Percentiles rank a stretch among this genome's conserved stretches.
Conservation (phyloP, 2,888 invertebrate species). For the Scrobipalpa atriplicella region DNA sequence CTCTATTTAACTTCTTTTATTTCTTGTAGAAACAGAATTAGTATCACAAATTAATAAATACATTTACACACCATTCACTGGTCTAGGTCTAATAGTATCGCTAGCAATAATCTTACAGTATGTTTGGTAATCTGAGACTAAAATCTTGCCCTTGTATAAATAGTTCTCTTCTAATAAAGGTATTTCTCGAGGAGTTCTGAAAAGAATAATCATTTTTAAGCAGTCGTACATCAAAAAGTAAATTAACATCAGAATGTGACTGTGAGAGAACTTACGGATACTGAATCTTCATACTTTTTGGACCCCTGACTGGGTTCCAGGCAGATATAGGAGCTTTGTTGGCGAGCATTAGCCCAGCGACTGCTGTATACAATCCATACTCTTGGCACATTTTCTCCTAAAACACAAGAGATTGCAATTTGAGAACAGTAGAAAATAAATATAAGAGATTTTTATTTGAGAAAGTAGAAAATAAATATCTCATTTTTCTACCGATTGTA, state of each 20-base stretch:
- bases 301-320: slow-evolving; percentile 89
- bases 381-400: slow-evolving; percentile 77
- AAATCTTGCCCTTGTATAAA: slow-evolving; percentile 71
- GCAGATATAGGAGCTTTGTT: slow-evolving; percentile 86
- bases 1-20: not conserved
- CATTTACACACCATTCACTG: slow-evolving; percentile 2
- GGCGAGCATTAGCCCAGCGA: slow-evolving; percentile 87
- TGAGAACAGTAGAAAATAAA: not conserved
- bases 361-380: slow-evolving; percentile 84
- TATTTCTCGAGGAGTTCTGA: slow-evolving; percentile 60
- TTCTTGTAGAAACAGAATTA: slow-evolving; percentile 1
- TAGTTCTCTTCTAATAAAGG: slow-evolving; percentile 62
- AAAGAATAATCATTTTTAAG: slow-evolving; percentile 40
- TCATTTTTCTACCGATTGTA: too few species aligned
- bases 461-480: not conserved
- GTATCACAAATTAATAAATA: not conserved
- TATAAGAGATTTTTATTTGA: too few species aligned
- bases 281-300: slow-evolving; percentile 69
- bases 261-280: slow-evolving; percentile 65
- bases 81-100: slow-evolving; percentile 36
- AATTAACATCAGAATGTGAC: not conserved
- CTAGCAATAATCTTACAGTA: slow-evolving; percentile 71
- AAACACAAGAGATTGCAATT: slow-evolving; percentile 28
- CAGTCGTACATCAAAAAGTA: not conserved
- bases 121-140: slow-evolving; percentile 74